Conservation (phyloP, 2,797 vertebrate species). For the Phoeniculus purpureus region DNA sequence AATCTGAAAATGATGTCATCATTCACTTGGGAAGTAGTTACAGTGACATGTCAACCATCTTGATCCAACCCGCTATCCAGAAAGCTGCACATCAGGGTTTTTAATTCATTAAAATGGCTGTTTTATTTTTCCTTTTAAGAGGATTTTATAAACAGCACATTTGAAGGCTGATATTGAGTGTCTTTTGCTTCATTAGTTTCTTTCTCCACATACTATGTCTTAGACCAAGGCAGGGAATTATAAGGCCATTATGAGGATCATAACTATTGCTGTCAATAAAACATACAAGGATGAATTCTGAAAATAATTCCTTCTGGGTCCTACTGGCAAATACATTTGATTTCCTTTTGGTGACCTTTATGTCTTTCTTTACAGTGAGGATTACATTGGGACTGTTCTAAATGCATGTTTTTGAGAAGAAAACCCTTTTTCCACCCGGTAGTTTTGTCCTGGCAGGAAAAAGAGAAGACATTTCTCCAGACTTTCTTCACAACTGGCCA, state of each 20-base stretch:
- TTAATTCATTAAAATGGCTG: slow-evolving; percentile 56
- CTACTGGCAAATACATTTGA: background rate
- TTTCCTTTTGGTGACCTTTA: background rate
- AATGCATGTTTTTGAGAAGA: background rate
- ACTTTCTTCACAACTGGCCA: background rate
- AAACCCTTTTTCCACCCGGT: background rate
- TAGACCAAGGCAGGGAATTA: slow-evolving; percentile 46
- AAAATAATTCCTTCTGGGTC: slow-evolving; percentile 22
- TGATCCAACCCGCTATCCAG: slow-evolving; percentile 20
- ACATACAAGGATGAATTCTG: slow-evolving; percentile 13
- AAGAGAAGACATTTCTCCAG: background rate
- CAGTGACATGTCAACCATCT: slow-evolving; percentile 5
- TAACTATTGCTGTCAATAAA: slow-evolving; percentile 55
- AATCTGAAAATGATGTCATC: slow-evolving; percentile 53
- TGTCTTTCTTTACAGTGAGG: background rate
- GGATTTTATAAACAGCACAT: slow-evolving; percentile 53
- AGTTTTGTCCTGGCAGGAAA: background rate
- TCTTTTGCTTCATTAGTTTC: slow-evolving; percentile 60
- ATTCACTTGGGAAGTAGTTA: slow-evolving; percentile 48
- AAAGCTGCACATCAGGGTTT: background rate
- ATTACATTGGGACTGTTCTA: background rate
- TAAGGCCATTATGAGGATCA: slow-evolving; percentile 28
- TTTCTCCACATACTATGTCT: slow-evolving; percentile 29
- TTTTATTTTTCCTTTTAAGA: slow-evolving; percentile 54
- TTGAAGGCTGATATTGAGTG: slow-evolving; percentile 20